phyloP scores from a whole-genome alignment of 2,888 invertebrate species.

The Trimorus sp. region DNA sequence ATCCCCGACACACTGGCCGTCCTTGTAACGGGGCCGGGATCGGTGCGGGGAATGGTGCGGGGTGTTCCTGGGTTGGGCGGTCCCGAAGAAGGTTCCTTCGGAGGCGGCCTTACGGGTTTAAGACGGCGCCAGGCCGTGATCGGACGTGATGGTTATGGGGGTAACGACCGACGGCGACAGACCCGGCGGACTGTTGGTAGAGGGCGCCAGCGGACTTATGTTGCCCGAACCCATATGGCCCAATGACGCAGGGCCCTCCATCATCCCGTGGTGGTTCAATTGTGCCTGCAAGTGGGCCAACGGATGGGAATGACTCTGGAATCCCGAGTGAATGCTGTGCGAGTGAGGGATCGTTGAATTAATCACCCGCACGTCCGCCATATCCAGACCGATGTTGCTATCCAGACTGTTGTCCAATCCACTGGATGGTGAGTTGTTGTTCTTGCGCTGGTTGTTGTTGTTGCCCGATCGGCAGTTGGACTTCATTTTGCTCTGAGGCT shows the following conservation, averaged over 20 bases:
- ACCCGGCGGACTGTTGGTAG: slow-evolving; percentile 77
- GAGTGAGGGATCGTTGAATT: slow-evolving; percentile 68
- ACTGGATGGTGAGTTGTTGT: slow-evolving; percentile 81
- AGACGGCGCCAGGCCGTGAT: slow-evolving; percentile 92
- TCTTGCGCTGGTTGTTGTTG: slow-evolving; percentile 87
- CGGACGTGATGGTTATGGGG: slow-evolving; percentile 89
- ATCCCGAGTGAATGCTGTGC: slow-evolving; percentile 73
- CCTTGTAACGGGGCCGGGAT: slow-evolving; percentile 10
- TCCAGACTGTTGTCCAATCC: slow-evolving; percentile 78
- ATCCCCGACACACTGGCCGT: slow-evolving; percentile 37
- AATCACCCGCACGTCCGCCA: slow-evolving; percentile 76
- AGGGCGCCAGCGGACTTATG: slow-evolving; percentile 80
- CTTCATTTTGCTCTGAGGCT: slow-evolving; percentile 73
- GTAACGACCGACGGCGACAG: slow-evolving; percentile 73
- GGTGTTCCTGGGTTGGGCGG: slow-evolving; percentile 57
- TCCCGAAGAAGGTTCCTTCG: slow-evolving; percentile 58
- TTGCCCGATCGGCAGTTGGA: slow-evolving; percentile 73
- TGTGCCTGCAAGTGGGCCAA: slow-evolving; percentile 82
- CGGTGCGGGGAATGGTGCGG: slow-evolving; percentile 25
- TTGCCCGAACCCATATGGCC: slow-evolving; percentile 78
- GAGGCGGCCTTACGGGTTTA: slow-evolving; percentile 81
- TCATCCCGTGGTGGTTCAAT: slow-evolving; percentile 80
- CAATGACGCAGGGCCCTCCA: slow-evolving; percentile 77
- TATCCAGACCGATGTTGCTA: slow-evolving; percentile 76
- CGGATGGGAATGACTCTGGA: slow-evolving; percentile 80